These are phyloP conservation scores for Sus scrofa DNA, from an alignment of 2,113 vertebrate genomes.

Conservation along the genomic window DNA sequence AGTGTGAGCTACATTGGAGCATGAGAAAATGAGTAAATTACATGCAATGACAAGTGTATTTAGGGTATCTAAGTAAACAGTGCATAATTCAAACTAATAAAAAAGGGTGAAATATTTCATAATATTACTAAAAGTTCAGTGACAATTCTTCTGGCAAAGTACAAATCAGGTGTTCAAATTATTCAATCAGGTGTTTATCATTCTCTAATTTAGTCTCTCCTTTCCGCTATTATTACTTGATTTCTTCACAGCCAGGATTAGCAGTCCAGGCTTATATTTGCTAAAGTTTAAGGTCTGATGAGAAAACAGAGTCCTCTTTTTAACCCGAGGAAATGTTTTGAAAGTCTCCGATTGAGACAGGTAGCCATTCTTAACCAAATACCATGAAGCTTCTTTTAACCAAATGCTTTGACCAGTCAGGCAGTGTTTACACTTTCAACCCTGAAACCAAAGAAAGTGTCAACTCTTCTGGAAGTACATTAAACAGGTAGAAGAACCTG, in stretches of 20 bases:
- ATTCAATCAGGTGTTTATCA: neutral
- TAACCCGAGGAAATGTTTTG: neutral
- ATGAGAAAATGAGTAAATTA: neutral
- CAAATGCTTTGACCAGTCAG: neutral
- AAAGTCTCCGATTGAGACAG: neutral
- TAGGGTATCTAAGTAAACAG: neutral
- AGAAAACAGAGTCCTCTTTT: neutral
- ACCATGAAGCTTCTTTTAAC: neutral
- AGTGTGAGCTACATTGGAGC: neutral
- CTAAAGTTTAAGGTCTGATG: neutral
- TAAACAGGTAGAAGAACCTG: neutral
- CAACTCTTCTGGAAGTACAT: neutral
- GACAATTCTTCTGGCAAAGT: neutral
- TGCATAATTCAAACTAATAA: neutral
- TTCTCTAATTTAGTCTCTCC: neutral
- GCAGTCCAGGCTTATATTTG: neutral
- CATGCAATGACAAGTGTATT: neutral
- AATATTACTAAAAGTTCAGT: neutral
- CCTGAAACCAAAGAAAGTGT: neutral
- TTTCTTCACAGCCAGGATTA: neutral
- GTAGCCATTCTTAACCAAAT: neutral
- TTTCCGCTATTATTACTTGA: neutral
- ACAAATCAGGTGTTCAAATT: neutral
- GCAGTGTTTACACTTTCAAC: neutral
- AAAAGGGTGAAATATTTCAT: neutral